Conservation (phyloP, 2,888 invertebrate genomes). For the Ptychoptera albimana region DNA sequence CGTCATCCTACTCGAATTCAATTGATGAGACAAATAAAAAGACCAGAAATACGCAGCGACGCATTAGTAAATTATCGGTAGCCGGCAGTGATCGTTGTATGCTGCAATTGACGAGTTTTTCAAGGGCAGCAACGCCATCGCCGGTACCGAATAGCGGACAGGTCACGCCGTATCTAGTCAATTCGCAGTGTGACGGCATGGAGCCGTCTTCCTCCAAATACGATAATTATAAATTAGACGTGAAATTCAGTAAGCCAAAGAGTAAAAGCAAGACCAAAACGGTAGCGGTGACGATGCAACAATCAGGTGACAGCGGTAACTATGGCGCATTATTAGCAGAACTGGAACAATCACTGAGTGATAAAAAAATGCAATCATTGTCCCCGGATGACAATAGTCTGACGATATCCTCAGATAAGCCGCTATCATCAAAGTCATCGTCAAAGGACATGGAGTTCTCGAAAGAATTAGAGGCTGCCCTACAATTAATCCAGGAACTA, state of each 20-base stretch:
- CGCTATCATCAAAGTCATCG: slow-evolving; percentile 19
- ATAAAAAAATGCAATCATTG: slow-evolving; percentile 23
- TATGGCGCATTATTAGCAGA: slow-evolving; percentile 35
- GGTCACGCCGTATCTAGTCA: slow-evolving; percentile 1
- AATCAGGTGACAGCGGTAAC: slow-evolving; percentile 15
- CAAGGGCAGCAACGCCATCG: slow-evolving; percentile 27
- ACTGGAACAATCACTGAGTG: slow-evolving; percentile 30
- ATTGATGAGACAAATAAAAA: neutral
- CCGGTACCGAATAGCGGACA: slow-evolving; percentile 28
- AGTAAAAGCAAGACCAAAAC: no score
- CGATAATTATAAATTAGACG: no score
- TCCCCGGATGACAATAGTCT: slow-evolving; percentile 24
- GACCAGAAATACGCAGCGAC: slow-evolving; percentile 2
- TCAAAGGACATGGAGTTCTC: slow-evolving; percentile 33
- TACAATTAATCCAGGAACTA: slow-evolving; percentile 33
- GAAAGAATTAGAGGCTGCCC: slow-evolving; percentile 33
- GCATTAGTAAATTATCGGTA: slow-evolving; percentile 18
- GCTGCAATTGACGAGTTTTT: slow-evolving; percentile 35
- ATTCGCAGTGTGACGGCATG: slow-evolving; percentile 3
- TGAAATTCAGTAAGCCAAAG: no score
- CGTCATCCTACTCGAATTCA: slow-evolving; percentile 17
- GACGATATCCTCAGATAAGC: slow-evolving; percentile 20
- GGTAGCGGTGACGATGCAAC: no score
- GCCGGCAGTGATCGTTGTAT: slow-evolving; percentile 30
- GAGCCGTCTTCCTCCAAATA: no score